These are phyloP conservation scores for Eueremaeus valkanovi DNA, from an alignment of 2,888 invertebrate genomes.

Conservation along the genomic window DNA sequence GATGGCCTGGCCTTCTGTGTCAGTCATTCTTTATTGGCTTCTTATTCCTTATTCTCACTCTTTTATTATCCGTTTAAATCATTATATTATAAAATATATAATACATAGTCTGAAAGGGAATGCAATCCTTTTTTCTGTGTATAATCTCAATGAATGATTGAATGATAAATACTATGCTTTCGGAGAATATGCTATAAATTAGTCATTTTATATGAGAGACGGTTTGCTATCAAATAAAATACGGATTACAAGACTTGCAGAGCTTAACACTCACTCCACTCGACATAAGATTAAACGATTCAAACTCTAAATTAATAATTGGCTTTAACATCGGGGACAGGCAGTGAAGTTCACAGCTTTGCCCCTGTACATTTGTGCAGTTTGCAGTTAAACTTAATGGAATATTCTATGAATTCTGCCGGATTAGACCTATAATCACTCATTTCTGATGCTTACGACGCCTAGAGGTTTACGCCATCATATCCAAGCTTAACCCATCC, in stretches of 20 bases:
- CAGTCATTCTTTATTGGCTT: conserved; percentile 24
- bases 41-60: conserved; percentile 14
- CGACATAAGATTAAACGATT: background rate
- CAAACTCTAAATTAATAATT: conserved; percentile 12
- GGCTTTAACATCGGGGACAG: too few relatives aligned
- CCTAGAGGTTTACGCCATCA: too few relatives aligned
- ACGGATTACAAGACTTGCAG: conserved; percentile 18
- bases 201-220: conserved; percentile 25
- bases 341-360: too few relatives aligned
- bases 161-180: conserved; percentile 11
- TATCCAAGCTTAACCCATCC: too few relatives aligned
- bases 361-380: too few relatives aligned
- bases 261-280: background rate
- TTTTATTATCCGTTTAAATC: conserved; percentile 31
- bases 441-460: too few relatives aligned
- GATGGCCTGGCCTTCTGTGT: conserved; percentile 20
- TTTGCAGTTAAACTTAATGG: too few relatives aligned
- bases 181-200: conserved; percentile 30
- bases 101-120: conserved; percentile 10
- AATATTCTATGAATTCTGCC: too few relatives aligned
- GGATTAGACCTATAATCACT: too few relatives aligned
- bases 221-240: background rate
- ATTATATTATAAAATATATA: background rate
- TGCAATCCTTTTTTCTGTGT: conserved; percentile 11
- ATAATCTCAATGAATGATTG: conserved; percentile 26